Evolutionary conservation across 2,797 vertebrate species (phyloP).

Genomic region (Gambelia wislizenii): DNA sequence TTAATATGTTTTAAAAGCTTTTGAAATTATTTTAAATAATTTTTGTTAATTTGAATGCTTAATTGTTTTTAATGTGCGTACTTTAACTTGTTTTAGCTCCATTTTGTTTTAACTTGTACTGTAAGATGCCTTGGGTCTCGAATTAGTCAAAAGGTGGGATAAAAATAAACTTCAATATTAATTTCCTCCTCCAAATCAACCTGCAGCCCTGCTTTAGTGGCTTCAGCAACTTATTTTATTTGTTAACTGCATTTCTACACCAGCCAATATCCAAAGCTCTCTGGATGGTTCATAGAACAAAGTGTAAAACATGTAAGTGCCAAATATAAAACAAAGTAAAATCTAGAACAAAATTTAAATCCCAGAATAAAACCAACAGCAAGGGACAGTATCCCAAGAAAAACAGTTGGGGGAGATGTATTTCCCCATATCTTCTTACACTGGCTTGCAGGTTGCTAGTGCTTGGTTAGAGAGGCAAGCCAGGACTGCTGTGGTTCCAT

Average conservation of each 20-base stretch:
- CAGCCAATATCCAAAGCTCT: not conserved
- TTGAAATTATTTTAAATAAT: no score
- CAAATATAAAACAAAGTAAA: not conserved
- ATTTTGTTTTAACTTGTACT: no score
- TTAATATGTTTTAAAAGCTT: no score
- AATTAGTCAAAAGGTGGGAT: no score
- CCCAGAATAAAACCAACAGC: not conserved
- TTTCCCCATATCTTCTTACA: not conserved
- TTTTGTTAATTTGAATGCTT: no score
- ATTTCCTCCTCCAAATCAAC: not conserved
- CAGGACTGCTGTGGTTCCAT: not conserved
- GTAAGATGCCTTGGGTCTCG: no score
- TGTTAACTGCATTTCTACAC: not conserved
- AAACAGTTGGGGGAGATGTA: not conserved
- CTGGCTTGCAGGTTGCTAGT: not conserved
- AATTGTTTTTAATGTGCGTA: no score
- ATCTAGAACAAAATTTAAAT: not conserved
- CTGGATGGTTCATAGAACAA: not conserved
- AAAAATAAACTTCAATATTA: no score
- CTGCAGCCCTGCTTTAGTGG: not conserved
- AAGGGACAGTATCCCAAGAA: not conserved
- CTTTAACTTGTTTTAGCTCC: no score
- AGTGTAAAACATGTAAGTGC: not conserved
- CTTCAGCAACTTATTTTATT: not conserved
- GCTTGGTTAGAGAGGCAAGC: not conserved